These are phyloP conservation scores for Sebastes schlegelii DNA, from an alignment of 2,113 vertebrate species.

Conservation along the genomic window DNA sequence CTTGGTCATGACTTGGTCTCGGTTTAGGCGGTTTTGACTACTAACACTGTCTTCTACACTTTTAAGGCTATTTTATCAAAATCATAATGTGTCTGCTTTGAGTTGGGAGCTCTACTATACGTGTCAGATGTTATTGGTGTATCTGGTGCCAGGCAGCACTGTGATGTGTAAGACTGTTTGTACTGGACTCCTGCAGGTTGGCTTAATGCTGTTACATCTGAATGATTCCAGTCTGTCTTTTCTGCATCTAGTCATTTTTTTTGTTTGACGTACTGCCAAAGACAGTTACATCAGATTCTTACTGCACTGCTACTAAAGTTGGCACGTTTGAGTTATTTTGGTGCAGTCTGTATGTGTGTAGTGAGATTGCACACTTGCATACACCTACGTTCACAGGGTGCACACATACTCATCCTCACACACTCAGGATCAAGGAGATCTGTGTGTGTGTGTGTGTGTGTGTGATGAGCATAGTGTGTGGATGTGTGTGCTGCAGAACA, in stretches of 20 bases:
- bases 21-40: no score
- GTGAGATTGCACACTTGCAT: constrained; percentile 5
- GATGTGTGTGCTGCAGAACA: constrained; percentile 49
- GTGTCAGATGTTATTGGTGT: not conserved
- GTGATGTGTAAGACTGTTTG: not conserved
- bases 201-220: not conserved
- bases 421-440: constrained; percentile 11
- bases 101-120: not conserved
- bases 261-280: constrained; percentile 36
- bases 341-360: constrained; percentile 27
- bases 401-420: not conserved
- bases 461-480: not conserved
- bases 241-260: constrained; percentile 9
- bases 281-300: constrained; percentile 25
- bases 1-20: no score
- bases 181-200: not conserved
- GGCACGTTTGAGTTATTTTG: constrained; percentile 54
- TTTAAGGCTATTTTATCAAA: not conserved
- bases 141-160: not conserved
- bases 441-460: not conserved
- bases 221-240: constrained; percentile 16
- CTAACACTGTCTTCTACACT: not conserved
- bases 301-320: constrained; percentile 40
- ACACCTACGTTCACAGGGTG: constrained; percentile 34
- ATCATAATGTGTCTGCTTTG: not conserved